Base-by-base conservation (phyloP, 2,797 vertebrate genomes). In the Hylomyscus alleni region DNA sequence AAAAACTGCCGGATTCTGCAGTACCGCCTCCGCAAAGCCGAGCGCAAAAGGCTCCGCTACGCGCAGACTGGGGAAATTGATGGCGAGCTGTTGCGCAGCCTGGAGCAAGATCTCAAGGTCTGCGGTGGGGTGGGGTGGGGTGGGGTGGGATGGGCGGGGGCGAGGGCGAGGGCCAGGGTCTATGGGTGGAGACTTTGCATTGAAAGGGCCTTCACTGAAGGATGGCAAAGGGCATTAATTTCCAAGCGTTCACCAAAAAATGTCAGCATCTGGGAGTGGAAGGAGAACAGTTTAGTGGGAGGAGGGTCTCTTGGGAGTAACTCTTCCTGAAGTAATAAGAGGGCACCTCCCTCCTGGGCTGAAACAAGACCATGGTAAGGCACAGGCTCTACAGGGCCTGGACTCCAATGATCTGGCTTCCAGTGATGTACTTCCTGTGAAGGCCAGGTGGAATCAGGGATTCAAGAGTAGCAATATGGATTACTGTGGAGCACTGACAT, bases 1-100 rank as follows among this genome's bases (percentile, higher is more conserved):
- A 99, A 99, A 98, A 99, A 99, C 98, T 99, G 99, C 97, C 98
- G 99, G 97, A 99, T 99, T 97, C 99, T 99, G 92, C 99, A 99
- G 98, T 99, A 99, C 98, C 98, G 99, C 78, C 99, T 99, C 97
- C 99, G 99, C 97, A 99, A 99, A 98, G 99, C 99, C 0, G 99
- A 99, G 97, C 99, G 99, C 98, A 99, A 99, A 98, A 98, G 99
- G 95, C 98, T 99, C 24, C 98, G 99, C 56, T 99, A 99, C 0
- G 99, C 99, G 13, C 99, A 99, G 97, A 99, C 99, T 0, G 99
- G 99, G 0, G 99, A 99, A 97, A 99, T 99, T 1, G 99, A 99
- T 31, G 99, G 99, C 12, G 99, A 99, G 98, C 99, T 99, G 92
- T 95, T 99, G 92, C 99, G 99, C 97, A 99, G 99, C 98, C 98